phyloP scores from a whole-genome alignment of 2,797 vertebrate genomes.

The Channa striata region DNA sequence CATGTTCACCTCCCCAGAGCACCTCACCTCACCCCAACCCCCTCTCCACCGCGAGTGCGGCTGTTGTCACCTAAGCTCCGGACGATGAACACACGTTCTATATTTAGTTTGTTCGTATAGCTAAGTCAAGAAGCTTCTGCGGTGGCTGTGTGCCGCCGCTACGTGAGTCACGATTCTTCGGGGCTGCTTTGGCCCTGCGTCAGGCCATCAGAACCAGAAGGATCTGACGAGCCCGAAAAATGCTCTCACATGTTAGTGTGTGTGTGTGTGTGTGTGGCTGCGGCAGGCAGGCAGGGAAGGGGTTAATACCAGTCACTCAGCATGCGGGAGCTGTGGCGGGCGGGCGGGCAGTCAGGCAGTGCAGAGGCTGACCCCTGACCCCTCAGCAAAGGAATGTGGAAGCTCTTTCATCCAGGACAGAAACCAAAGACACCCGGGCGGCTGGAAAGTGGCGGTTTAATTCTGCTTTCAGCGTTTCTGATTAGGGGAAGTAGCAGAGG shows the following conservation, averaged over 20 bases:
- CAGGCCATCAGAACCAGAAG: not conserved
- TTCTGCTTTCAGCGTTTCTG: constrained; percentile 67
- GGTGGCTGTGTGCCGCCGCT: constrained; percentile 27
- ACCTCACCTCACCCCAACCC: constrained; percentile 7
- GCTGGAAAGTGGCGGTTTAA: constrained; percentile 74
- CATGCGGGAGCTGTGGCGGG: constrained; percentile 73
- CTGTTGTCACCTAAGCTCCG: constrained; percentile 83
- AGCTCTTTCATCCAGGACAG: constrained; percentile 87
- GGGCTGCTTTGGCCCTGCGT: constrained; percentile 2
- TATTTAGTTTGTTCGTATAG: constrained; percentile 77
- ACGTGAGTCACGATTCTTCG: constrained; percentile 8
- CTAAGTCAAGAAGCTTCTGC: constrained; percentile 49
- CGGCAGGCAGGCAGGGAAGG: constrained; percentile 55
- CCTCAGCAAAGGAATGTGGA: constrained; percentile 86
- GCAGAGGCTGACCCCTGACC: constrained; percentile 85
- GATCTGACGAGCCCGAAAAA: constrained; percentile 10
- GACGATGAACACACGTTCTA: constrained; percentile 78
- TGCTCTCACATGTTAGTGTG: not conserved
- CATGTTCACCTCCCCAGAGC: constrained; percentile 15
- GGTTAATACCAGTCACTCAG: constrained; percentile 82
- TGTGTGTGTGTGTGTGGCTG: constrained; percentile 10
- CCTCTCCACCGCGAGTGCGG: constrained; percentile 44
- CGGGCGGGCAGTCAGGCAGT: constrained; percentile 72
- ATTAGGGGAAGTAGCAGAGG: constrained; percentile 62
- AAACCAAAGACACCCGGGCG: constrained; percentile 82